Percentiles rank a stretch among this genome's conserved stretches.
Conservation (phyloP, 2,797 vertebrate species). For the Micromesistius poutassou region DNA sequence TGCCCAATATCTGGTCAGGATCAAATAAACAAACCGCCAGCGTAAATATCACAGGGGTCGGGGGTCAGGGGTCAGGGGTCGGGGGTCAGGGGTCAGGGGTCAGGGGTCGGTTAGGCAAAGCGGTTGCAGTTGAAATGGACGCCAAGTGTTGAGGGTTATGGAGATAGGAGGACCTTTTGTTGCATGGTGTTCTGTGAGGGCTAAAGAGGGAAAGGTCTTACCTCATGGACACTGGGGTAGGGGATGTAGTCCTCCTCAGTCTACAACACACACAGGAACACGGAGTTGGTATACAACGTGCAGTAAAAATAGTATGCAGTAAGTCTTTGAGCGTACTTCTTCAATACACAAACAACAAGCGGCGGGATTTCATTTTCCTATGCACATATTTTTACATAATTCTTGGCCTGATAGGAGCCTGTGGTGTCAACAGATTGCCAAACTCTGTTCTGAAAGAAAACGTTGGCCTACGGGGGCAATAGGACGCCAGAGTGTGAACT, state of each 20-base stretch:
- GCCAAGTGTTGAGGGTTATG: background rate
- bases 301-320: background rate
- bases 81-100: background rate
- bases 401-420: background rate
- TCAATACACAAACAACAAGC: background rate
- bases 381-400: background rate
- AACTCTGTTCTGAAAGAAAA: background rate
- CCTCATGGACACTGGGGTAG: constrained; percentile 97
- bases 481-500: background rate
- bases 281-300: constrained; percentile 37
- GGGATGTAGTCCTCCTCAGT: constrained; percentile 98
- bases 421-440: background rate
- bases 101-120: background rate
- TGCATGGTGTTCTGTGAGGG: background rate
- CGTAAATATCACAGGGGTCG: constrained; percentile 7
- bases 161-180: background rate
- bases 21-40: background rate
- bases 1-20: constrained; percentile 81
- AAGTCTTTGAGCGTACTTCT: background rate
- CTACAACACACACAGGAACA: constrained; percentile 67
- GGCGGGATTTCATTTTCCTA: background rate
- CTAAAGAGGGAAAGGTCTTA: constrained; percentile 47
- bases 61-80: too few species aligned
- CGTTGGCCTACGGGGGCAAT: background rate
- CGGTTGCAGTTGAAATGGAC: background rate